Conservation (phyloP, 1,140 invertebrate species). For the Oscheius sp. region DNA sequence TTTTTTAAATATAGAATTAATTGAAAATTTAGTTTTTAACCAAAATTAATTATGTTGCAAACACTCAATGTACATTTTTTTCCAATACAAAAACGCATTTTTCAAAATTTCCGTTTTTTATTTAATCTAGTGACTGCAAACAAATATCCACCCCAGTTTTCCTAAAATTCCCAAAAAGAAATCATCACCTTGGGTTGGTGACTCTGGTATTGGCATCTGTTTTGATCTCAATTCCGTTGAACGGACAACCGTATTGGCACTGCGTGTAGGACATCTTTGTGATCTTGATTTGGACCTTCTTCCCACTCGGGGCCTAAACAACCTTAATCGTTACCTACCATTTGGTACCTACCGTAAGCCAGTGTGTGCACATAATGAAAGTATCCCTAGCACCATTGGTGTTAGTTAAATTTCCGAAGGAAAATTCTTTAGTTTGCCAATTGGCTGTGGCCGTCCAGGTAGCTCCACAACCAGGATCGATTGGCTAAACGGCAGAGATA, state of each 20-base stretch:
- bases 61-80: too few species aligned
- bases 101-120: too few species aligned
- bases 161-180: too few species aligned
- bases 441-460: constrained; percentile 3
- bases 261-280: neutral
- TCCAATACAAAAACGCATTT: too few species aligned
- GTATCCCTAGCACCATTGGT: neutral
- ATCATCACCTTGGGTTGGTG: neutral
- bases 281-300: neutral
- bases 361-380: neutral
- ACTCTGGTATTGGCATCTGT: neutral
- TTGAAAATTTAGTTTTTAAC: too few species aligned
- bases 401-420: neutral
- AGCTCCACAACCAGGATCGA: constrained; percentile 21
- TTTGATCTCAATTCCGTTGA: neutral
- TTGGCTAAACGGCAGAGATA: neutral
- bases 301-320: neutral
- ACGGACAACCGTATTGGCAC: neutral
- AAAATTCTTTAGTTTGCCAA: constrained; percentile 10
- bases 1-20: too few species aligned
- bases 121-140: too few species aligned
- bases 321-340: neutral
- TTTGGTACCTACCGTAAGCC: neutral
- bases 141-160: too few species aligned
- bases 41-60: too few species aligned